Evolutionary conservation across 2,113 vertebrate genomes (phyloP), one percentile per base, ranked within the genome.

Genomic region (Madoqua kirkii): DNA sequence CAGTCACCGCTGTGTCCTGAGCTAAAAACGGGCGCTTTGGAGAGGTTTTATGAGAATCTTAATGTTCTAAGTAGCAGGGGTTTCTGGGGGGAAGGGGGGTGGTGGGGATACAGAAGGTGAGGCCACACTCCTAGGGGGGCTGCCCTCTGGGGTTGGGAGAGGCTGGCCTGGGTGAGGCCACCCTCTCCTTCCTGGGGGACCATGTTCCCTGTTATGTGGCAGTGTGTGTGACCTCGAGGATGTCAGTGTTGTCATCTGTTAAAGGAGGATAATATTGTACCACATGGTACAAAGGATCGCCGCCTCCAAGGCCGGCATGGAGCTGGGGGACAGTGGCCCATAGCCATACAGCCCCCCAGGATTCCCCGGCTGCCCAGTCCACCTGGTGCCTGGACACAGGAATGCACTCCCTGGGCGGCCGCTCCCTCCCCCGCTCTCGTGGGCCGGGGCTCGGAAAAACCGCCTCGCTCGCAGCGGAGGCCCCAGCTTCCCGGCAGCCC

Each of bases 391-490:
- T 3, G 31, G 55, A 84, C 48, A 33, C 76, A 25, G 11, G 57
- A 36, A 79, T 2, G 43, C 40, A 15, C 59, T 27, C 23, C 0
- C 4, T 5, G 19, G 13, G 57, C 40, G 0, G 36, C 43, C 3
- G 11, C 31, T 43, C 36, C 1, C 14, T 45, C 36, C 11, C 13
- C 12, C 4, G 10, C 40, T n/a, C 50, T 5, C 0, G 13, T 11
- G 16, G 17, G 33, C 64, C 50, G 19, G 60, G 82, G 52, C 78
- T 79, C 31, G 71, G 95, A 81, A 97, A 95, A 23, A 55, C 78
- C 55, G 43, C 7, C 7, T n/a, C n/a, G n/a, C n/a, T n/a, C n/a
- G n/a, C n/a, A n/a, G 9, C 3, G 85, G 50, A 40, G 23, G 29
- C 74, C 84, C 9, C 6, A 87, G 76, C 64, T 82, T 83, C 67